Base-by-base conservation (phyloP, 2,888 invertebrate genomes). In the Muschampia plurimacula region DNA sequence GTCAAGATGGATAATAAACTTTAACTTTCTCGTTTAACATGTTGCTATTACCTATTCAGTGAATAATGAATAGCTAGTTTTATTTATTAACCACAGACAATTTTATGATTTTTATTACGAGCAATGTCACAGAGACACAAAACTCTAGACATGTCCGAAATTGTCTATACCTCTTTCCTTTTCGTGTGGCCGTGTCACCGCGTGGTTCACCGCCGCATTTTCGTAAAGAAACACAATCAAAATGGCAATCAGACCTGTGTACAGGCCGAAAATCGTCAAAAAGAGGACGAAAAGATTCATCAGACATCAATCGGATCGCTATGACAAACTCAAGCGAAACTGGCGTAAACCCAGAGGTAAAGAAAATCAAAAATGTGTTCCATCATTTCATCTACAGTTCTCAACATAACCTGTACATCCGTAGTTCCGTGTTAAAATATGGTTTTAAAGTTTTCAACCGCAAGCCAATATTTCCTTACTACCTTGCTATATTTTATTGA, bases 221-320 rank as follows among this genome's bases (percentile, higher is more conserved):
- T 86, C 79, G 69, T 73, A 81, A 83, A 89, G 89, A 89, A 88
- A 82, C 81, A 82, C 89, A 91, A 86, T 85, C 89, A 97, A 95
- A 95, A 97, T 97, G 97, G 97, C 98, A 88, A 98, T 98, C 89
- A 96, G 97, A 94, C 98, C 98, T 82, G 97, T 97, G 77, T 97
- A 97, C 88, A 97, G 97, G 90, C 97, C 98, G 46, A 97, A 96
- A 86, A 98, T 99, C 90, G 96, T 99, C 80, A 99, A 99, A 95
- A 99, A 99, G 96, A 96, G 99, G 94, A 98, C 98, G 83, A 99
- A 99, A 96, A 98, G 98, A 95, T 99, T 99, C 95, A 99, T 98
- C 86, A 97, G 99, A 80, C 99, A 99, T 94, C 99, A 99, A 93
- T 98, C 98, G 86, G 99, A 99, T 95, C 96, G 99, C 90, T 99